Evolutionary conservation across 2,113 vertebrate genomes (phyloP).

Genomic region (Siphamia tubifer): DNA sequence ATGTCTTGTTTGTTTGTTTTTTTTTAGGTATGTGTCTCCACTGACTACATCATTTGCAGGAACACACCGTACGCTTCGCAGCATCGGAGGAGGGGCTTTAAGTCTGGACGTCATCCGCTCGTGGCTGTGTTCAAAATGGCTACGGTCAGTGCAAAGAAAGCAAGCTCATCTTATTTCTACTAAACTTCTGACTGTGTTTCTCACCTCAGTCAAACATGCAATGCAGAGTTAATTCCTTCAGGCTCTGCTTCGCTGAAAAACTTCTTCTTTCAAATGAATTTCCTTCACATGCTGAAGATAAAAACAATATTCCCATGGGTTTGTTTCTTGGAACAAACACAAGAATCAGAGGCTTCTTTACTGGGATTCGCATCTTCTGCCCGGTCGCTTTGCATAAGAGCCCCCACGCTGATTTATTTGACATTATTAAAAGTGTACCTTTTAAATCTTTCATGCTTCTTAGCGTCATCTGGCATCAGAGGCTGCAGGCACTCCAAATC

Average conservation of each 20-base stretch:
- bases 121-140: conserved; percentile 92
- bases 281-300: neutral
- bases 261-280: neutral
- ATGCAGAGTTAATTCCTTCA: neutral
- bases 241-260: neutral
- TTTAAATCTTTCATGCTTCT: neutral
- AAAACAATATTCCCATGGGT: neutral
- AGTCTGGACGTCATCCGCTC: conserved; percentile 86
- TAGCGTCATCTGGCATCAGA: neutral
- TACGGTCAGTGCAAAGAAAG: conserved; percentile 80
- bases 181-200: neutral
- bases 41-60: conserved; percentile 95
- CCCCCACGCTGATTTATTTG: neutral
- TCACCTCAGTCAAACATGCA: neutral
- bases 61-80: conserved; percentile 87
- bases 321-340: neutral
- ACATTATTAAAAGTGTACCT: neutral
- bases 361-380: no score
- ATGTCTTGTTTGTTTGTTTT: conserved; percentile 50
- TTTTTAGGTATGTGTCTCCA: conserved; percentile 86
- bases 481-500: neutral
- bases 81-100: conserved; percentile 88
- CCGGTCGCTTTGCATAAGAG: neutral
- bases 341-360: neutral
- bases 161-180: no score